Percentiles rank a stretch among this genome's conserved stretches.
phyloP scores from a whole-genome alignment of 2,888 invertebrate genomes.

The Synergus laeviventris region DNA sequence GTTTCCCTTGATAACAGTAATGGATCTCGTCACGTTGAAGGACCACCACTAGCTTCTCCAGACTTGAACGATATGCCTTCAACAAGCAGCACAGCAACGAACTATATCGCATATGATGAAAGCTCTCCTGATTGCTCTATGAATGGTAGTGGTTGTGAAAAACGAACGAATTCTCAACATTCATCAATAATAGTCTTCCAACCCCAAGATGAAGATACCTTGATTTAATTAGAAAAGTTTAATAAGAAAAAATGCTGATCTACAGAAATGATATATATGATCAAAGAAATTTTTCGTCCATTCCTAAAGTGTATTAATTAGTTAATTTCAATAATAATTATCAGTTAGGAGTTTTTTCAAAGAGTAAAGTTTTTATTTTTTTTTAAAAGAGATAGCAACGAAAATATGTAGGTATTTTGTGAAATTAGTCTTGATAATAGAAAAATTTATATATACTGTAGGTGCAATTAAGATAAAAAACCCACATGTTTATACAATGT shows the following conservation, averaged over 20 bases:
- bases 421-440: background rate
- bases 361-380: background rate
- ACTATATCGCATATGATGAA: slow-evolving; percentile 78
- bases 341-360: background rate
- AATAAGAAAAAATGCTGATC: background rate
- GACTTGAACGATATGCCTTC: slow-evolving; percentile 79
- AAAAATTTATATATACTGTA: background rate
- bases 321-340: too few relatives aligned
- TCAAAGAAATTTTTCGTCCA: background rate
- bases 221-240: slow-evolving; percentile 79
- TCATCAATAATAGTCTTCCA: slow-evolving; percentile 87
- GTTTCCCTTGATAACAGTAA: slow-evolving; percentile 78
- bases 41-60: slow-evolving; percentile 81
- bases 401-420: slow-evolving; percentile 51
- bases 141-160: slow-evolving; percentile 80
- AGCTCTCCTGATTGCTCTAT: slow-evolving; percentile 81
- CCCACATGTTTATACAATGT: background rate
- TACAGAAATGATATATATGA: background rate
- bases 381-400: slow-evolving; percentile 50
- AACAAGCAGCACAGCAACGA: slow-evolving; percentile 72
- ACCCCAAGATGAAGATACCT: slow-evolving; percentile 90
- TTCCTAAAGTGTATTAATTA: background rate
- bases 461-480: background rate
- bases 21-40: slow-evolving; percentile 44
- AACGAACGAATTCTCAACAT: slow-evolving; percentile 84